Evolutionary conservation across 2,797 vertebrate species (phyloP), one percentile per base, ranked within the genome.

Genomic region (Fratercula arctica): DNA sequence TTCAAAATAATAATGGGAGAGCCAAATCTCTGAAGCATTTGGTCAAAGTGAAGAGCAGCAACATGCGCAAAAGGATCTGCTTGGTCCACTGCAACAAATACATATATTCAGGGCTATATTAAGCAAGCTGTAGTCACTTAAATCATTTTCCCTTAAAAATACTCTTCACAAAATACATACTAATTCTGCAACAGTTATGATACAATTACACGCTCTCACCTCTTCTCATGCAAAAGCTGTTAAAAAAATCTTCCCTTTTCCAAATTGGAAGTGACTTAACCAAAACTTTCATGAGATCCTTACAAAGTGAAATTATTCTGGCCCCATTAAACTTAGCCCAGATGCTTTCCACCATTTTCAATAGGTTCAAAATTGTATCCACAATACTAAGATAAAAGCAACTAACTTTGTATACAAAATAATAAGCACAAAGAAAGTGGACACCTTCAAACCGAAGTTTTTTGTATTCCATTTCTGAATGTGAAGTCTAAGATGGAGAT

Each of bases 21-120:
- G n/a, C 99, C 99, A 91, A 99, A 99, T 64, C 99, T 98, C 97
- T 99, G 99, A 70, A 99, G 98, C 99, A 99, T 99, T 98, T 99
- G 99, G 97, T 99, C 99, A 93, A 99, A 99, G 96, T 99, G 99
- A 93, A 99, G 99, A 41, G 98, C 99, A 46, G 99, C 99, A 59
- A 99, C 98, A 6, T 99, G 98, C 18, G 99, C 99, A 21, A 99
- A 99, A 9, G 99, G 99, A 96, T 99, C 99, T 25, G 99, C 99
- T 94, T 99, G 99, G 96, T 99, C 99, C 98, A 99, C 99, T 99
- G 95, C 46, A 97, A 93, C 56, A 96, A 92, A 94, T 19, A 17
- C 10, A 24, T 20, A 67, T 14, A 92, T 46, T 59, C 53, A 85
- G 37, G 60, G 64, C 8, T 1, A 48, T 10, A 68, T 6, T 23